A percentile compares a stretch with the other conserved stretches of the same genome.
phyloP scores from a whole-genome alignment of 2,888 invertebrate genomes.

The Thereva unica region DNA sequence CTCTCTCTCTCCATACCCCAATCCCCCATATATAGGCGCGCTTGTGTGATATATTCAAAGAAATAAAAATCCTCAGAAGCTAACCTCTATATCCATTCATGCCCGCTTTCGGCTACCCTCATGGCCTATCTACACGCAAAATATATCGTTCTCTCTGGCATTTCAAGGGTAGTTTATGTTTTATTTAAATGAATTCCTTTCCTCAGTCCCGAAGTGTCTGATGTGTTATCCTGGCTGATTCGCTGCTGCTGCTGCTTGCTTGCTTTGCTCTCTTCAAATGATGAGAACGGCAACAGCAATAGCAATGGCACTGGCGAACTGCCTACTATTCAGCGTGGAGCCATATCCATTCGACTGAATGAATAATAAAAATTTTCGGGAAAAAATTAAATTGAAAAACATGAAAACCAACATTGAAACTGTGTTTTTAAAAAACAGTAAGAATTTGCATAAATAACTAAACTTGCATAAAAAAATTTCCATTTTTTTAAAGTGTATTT shows the following conservation, averaged over 20 bases:
- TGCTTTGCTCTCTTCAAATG: conserved; percentile 13
- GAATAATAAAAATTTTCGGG: conserved; percentile 20
- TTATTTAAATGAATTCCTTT: conserved; percentile 34
- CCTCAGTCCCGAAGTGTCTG: conserved; percentile 12
- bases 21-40: no score
- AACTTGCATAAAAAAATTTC: no score
- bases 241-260: conserved; percentile 6
- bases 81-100: conserved; percentile 19
- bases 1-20: no score
- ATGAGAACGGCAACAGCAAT: conserved; percentile 14
- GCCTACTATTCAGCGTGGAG: conserved; percentile 12
- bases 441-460: no score
- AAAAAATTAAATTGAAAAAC: conserved; percentile 29
- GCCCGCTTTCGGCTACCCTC: conserved; percentile 31
- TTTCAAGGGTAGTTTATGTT: conserved; percentile 34
- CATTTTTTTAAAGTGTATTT: no score
- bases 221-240: not conserved
- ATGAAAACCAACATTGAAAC: conserved; percentile 10
- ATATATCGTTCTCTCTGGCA: conserved; percentile 31
- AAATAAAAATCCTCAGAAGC: conserved; percentile 30
- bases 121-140: conserved; percentile 33
- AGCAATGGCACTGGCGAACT: no score
- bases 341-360: conserved; percentile 26
- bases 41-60: conserved; percentile 23
- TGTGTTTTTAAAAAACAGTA: not conserved